A percentile compares a stretch with the other conserved stretches of the same genome.
phyloP scores from a whole-genome alignment of 2,113 vertebrate species.

The Lophius piscatorius region DNA sequence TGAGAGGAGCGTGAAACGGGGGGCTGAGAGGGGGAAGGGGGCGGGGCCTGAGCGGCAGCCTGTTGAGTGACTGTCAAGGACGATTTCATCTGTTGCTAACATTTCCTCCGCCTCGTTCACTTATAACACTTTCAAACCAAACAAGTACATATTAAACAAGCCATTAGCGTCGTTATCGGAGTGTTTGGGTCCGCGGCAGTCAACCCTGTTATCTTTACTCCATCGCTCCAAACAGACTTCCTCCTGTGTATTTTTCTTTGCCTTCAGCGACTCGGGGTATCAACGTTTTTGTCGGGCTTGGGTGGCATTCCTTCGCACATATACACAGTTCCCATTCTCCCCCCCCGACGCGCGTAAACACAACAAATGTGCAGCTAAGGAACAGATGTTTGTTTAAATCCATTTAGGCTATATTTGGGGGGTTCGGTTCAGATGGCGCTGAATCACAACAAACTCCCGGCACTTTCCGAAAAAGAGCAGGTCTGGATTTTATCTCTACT shows the following conservation, averaged over 20 bases:
- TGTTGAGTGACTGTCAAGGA: conserved; percentile 51
- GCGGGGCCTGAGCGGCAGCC: conserved; percentile 4
- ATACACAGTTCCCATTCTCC: conserved; percentile 34
- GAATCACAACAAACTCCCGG: too few species aligned
- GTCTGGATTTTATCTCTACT: too few species aligned
- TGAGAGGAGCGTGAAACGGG: too few species aligned
- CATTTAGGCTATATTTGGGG: too few species aligned
- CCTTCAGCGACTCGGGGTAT: conserved; percentile 32
- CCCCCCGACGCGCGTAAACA: too few species aligned
- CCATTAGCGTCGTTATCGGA: conserved; percentile 28
- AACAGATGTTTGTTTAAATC: too few species aligned
- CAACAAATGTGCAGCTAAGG: conserved; percentile 12
- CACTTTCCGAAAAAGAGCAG: too few species aligned
- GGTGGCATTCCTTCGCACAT: conserved; percentile 44
- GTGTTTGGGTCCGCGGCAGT: conserved; percentile 31
- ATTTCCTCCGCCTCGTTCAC: not conserved
- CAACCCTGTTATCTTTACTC: conserved; percentile 27
- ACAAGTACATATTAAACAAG: conserved; percentile 22
- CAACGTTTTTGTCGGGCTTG: conserved; percentile 36
- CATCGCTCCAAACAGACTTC: conserved; percentile 35
- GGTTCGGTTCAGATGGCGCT: too few species aligned
- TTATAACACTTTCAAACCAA: not conserved
- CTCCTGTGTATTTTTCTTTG: conserved; percentile 32
- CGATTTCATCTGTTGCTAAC: conserved; percentile 42
- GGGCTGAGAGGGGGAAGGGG: not conserved